Evolutionary conservation across 2,113 vertebrate genomes (phyloP).

Genomic region (Cnemophilus loriae): DNA sequence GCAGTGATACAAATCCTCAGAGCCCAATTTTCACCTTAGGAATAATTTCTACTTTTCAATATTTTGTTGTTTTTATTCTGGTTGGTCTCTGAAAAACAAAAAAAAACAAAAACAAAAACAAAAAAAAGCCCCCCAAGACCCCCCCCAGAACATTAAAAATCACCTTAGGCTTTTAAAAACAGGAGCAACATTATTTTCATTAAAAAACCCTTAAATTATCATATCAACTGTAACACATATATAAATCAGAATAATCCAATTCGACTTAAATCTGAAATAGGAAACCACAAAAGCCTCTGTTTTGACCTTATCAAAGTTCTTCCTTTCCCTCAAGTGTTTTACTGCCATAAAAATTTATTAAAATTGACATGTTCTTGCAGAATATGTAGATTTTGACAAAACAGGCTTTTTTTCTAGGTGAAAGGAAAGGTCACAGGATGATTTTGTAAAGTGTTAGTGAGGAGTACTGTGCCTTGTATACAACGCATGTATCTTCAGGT

Average conservation of each 20-base stretch:
- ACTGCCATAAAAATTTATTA: not conserved
- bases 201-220: not conserved
- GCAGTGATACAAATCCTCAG: not conserved
- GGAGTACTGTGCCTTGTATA: not conserved
- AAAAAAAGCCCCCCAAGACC: too few species aligned
- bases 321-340: not conserved
- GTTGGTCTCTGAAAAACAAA: not conserved
- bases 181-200: not conserved
- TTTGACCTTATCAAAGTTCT: not conserved
- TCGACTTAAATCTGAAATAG: not conserved
- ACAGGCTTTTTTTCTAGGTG: not conserved
- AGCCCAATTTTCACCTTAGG: not conserved
- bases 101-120: not conserved
- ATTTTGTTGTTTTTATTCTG: not conserved
- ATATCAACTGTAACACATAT: not conserved
- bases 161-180: not conserved
- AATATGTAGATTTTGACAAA: not conserved
- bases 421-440: not conserved
- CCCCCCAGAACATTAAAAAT: not conserved
- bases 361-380: not conserved
- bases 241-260: not conserved
- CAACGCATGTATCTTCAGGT: fast-evolving
- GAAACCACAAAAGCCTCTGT: not conserved
- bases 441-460: not conserved
- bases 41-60: not conserved